Conservation (phyloP, 2,113 vertebrate species). For the Conger conger region DNA sequence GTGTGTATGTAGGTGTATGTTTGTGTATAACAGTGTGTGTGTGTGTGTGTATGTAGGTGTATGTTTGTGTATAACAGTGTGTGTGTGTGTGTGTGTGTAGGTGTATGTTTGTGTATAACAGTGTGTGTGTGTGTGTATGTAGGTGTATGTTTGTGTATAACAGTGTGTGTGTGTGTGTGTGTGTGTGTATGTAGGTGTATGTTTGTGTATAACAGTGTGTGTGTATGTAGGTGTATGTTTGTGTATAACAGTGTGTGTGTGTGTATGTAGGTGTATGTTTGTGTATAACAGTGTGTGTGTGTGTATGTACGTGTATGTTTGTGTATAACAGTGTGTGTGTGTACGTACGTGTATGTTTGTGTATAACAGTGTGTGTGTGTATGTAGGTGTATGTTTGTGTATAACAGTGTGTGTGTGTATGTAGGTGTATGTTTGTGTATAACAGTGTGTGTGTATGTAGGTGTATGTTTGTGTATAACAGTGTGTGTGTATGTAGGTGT, state of each 20-base stretch:
- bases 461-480: background rate
- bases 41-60: background rate
- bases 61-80: background rate
- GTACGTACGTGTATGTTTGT: background rate
- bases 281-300: too few species aligned
- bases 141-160: conserved; percentile 3
- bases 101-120: background rate
- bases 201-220: background rate
- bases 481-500: too few species aligned
- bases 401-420: background rate
- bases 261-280: background rate
- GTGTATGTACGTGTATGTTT: too few species aligned
- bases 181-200: background rate
- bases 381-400: background rate
- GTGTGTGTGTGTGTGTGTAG: background rate
- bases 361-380: too few species aligned
- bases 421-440: background rate
- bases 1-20: too few species aligned
- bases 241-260: too few species aligned
- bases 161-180: too few species aligned
- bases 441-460: background rate
- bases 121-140: conserved; percentile 19
- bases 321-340: conserved; percentile 19
- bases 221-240: too few species aligned
- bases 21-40: too few species aligned